phyloP scores from a whole-genome alignment of 2,797 vertebrate genomes.

The Acestrorhynchus altus region DNA sequence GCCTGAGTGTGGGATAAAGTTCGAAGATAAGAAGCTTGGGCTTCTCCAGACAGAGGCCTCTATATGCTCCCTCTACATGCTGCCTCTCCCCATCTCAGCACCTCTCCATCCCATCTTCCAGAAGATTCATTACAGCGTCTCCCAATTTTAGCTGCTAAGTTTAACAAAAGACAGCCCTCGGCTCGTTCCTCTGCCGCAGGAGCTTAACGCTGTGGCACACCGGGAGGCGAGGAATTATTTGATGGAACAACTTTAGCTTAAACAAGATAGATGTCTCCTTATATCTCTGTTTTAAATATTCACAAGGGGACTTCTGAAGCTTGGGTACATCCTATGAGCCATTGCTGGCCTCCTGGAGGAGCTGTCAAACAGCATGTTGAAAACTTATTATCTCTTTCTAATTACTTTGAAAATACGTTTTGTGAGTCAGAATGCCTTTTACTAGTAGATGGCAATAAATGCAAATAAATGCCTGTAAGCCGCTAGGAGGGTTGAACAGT shows the following conservation, averaged over 20 bases:
- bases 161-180: slow-evolving; percentile 28
- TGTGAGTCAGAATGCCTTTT: slow-evolving; percentile 20
- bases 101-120: slow-evolving; percentile 31
- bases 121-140: slow-evolving; percentile 38
- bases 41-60: slow-evolving; percentile 28
- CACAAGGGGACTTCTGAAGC: slow-evolving; percentile 28
- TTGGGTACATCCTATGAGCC: not conserved
- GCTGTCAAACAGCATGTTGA: not conserved
- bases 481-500: slow-evolving; percentile 7
- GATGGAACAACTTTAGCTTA: slow-evolving; percentile 46
- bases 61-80: no score
- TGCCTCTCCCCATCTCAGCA: slow-evolving; percentile 13
- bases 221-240: slow-evolving; percentile 29
- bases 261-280: slow-evolving; percentile 42
- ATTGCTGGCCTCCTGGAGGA: not conserved
- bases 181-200: slow-evolving; percentile 28
- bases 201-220: slow-evolving; percentile 18
- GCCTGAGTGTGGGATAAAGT: slow-evolving; percentile 5
- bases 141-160: slow-evolving; percentile 35
- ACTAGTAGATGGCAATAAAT: slow-evolving; percentile 28
- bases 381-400: slow-evolving; percentile 40
- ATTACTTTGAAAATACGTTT: slow-evolving; percentile 37
- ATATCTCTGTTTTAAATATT: slow-evolving; percentile 45
- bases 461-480: slow-evolving; percentile 24
- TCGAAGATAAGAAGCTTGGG: slow-evolving; percentile 44